A percentile compares a stretch with the other conserved stretches of the same genome.
phyloP scores from a whole-genome alignment of 2,113 vertebrate genomes.

The Galbula dea region DNA sequence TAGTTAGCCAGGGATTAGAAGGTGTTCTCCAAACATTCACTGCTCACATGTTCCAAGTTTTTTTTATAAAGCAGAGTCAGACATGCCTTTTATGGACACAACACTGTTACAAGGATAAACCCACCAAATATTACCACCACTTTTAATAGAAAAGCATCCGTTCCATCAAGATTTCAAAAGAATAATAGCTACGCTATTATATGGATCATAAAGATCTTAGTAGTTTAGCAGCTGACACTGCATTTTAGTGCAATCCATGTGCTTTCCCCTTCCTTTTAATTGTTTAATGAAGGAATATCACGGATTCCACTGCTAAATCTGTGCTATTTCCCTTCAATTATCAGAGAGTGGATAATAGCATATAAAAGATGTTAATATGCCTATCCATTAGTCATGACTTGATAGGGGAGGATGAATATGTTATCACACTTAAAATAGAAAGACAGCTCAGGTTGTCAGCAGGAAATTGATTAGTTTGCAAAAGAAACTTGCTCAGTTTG shows the following conservation, averaged over 20 bases:
- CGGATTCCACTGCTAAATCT: neutral
- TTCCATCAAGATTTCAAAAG: neutral
- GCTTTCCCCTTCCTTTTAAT: neutral
- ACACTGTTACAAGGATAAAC: neutral
- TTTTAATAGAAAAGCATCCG: neutral
- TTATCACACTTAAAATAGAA: constrained; percentile 47
- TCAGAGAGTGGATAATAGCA: neutral
- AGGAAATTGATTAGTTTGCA: constrained; percentile 48
- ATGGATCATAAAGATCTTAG: neutral
- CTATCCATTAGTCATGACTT: constrained; percentile 27
- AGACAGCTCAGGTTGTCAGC: constrained; percentile 36
- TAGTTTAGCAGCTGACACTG: neutral
- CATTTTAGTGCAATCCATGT: neutral
- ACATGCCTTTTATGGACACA: neutral
- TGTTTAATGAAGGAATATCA: constrained; percentile 9
- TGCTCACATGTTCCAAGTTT: neutral
- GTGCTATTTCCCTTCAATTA: constrained; percentile 12
- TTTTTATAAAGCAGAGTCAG: neutral
- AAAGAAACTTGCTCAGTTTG: constrained; percentile 55
- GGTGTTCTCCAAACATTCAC: neutral
- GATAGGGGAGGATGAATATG: constrained; percentile 29
- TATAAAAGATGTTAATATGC: constrained; percentile 8
- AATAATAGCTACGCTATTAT: neutral
- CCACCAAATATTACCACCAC: neutral
- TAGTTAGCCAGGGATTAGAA: neutral